phyloP scores from a whole-genome alignment of 1,140 invertebrate species.

The Venturia canescens region DNA sequence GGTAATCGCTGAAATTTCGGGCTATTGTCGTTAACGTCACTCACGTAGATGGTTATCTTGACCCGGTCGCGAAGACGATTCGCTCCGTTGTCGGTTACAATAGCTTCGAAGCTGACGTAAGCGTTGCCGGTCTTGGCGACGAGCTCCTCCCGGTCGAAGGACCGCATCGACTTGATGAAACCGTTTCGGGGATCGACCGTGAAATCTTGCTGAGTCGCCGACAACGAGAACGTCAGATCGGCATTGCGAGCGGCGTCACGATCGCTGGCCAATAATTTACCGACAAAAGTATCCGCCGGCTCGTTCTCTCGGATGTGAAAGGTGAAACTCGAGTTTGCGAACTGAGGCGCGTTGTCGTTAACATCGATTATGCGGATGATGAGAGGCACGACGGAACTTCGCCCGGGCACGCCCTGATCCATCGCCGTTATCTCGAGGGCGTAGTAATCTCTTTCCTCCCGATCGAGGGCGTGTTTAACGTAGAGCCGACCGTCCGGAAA shows the following conservation, averaged over 20 bases:
- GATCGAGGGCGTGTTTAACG: constrained; percentile 88
- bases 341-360: constrained; percentile 96
- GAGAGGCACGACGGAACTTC: constrained; percentile 89
- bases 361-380: constrained; percentile 96
- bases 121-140: constrained; percentile 86
- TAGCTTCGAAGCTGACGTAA: constrained; percentile 89
- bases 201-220: constrained; percentile 88
- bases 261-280: constrained; percentile 93
- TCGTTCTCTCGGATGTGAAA: constrained; percentile 94
- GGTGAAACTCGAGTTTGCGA: constrained; percentile 90
- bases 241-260: constrained; percentile 94
- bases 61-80: constrained; percentile 89
- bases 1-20: constrained; percentile 90
- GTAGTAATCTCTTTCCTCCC: constrained; percentile 94
- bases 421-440: constrained; percentile 88
- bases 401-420: constrained; percentile 85
- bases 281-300: constrained; percentile 91
- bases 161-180: constrained; percentile 90
- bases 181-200: constrained; percentile 93
- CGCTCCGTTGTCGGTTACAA: constrained; percentile 92
- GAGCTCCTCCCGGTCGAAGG: constrained; percentile 92
- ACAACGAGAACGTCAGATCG: constrained; percentile 91
- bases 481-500: constrained; percentile 94
- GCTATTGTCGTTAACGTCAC: constrained; percentile 95
- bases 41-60: constrained; percentile 92